Conservation (phyloP, 1,140 invertebrate species). For the Cylas formicarius region DNA sequence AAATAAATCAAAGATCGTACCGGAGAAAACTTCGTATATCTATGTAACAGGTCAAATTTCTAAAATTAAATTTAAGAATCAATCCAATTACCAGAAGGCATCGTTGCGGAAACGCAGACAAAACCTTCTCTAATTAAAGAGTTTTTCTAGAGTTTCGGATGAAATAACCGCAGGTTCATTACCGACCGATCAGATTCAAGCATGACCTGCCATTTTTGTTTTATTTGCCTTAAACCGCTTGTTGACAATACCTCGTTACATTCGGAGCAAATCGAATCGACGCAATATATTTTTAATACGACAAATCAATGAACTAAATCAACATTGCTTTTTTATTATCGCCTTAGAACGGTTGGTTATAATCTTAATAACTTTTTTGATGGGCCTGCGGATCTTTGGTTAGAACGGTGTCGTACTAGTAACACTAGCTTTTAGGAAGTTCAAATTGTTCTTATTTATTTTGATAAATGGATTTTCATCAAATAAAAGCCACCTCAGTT, state of each 20-base stretch:
- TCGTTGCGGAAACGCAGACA: constrained; percentile 28
- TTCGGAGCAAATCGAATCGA: constrained; percentile 35
- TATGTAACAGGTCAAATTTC: no score
- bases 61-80: constrained; percentile 13
- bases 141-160: constrained; percentile 36
- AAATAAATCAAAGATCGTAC: no score
- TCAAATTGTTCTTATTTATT: no score
- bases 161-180: constrained; percentile 37
- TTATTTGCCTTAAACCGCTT: constrained; percentile 28
- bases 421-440: no score
- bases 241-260: constrained; percentile 36
- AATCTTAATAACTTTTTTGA: no score
- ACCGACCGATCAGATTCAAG: constrained; percentile 31
- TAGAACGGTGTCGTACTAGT: no score
- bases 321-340: constrained; percentile 19
- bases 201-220: constrained; percentile 28
- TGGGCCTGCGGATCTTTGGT: no score
- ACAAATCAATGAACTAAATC: constrained; percentile 37
- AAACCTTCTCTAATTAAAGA: constrained; percentile 37
- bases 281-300: constrained; percentile 34
- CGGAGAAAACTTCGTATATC: no score
- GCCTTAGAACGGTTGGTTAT: neutral
- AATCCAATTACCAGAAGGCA: constrained; percentile 21
- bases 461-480: no score
- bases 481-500: no score